Conservation (phyloP, 1,140 invertebrate genomes). For the Acromyrmex heyeri region DNA sequence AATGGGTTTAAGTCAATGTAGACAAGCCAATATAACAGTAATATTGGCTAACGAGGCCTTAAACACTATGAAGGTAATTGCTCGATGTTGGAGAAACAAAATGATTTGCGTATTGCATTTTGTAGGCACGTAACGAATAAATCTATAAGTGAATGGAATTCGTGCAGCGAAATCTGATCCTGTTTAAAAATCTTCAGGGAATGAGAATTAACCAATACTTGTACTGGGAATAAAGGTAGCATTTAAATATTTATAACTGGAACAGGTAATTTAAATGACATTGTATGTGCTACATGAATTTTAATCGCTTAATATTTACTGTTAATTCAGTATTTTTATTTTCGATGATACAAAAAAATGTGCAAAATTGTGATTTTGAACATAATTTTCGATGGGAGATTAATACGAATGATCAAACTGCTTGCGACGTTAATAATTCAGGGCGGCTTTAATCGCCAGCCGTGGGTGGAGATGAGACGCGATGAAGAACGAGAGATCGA, state of each 20-base stretch:
- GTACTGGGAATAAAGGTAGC: background rate
- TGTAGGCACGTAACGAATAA: constrained; percentile 5
- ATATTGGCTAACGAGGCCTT: constrained; percentile 49
- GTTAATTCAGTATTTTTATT: background rate
- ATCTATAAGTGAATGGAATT: constrained; percentile 23
- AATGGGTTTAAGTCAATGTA: constrained; percentile 32
- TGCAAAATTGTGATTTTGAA: background rate
- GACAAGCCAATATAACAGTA: constrained; percentile 33
- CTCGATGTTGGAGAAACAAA: background rate
- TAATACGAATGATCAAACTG: background rate
- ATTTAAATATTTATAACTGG: constrained; percentile 4
- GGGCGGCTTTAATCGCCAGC: constrained; percentile 61
- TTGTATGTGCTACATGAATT: background rate
- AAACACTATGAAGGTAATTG: constrained; percentile 3
- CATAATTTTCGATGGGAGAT: background rate
- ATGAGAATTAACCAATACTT: background rate
- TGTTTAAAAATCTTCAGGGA: background rate
- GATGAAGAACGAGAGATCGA: constrained; percentile 70
- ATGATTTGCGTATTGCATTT: constrained; percentile 18
- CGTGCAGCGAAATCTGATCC: background rate
- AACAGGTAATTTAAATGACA: background rate
- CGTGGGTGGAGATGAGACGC: constrained; percentile 61
- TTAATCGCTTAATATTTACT: background rate
- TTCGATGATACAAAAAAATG: background rate
- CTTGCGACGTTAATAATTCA: constrained; percentile 31